Base-by-base conservation (phyloP, 1,140 invertebrate genomes). In the Papilio helenus region DNA sequence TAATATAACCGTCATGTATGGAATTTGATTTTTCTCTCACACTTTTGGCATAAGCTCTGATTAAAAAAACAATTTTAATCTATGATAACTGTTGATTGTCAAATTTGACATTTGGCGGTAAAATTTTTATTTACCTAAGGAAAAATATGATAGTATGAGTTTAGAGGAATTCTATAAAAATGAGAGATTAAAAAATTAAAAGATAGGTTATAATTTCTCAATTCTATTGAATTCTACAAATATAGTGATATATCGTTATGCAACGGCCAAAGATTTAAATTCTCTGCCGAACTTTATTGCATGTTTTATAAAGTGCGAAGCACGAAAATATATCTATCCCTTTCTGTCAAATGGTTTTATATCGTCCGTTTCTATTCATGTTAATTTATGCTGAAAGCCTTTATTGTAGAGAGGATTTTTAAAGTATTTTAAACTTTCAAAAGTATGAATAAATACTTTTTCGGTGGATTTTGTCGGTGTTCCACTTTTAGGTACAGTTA, bases 11-110 rank as follows among this genome's bases (percentile, higher is more conserved):
- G n/a, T n/a, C n/a, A n/a, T n/a, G n/a, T n/a, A n/a, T n/a, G n/a
- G n/a, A n/a, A n/a, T n/a, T n/a, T n/a, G n/a, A n/a, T n/a, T n/a
- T n/a, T n/a, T n/a, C n/a, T n/a, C 34, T 39, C 34, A 8, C 34
- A 39, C 34, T 8, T 34, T 34, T 34, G 34, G 7, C 34, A 39
- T 39, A 39, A 39, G 34, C 34, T 39, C 10, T 34, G 14, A 61
- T 10, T 26, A 18, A 29, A 26, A 65, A 65, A 65, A 61, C 20
- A 18, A 68, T 68, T 65, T 18, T 68, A 68, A 12, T 68, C 61
- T 68, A 68, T 61, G 58, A 10, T 68, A 68, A 29, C 61, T 68
- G 61, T 68, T 26, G 20, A 23, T 29, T 65, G 58, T 65, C 61
- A 68, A 34, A 23, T 12, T 16, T 68, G 61, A 68, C 61, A 34